Conservation (phyloP, 2,888 invertebrate genomes). For the Ametastegia equiseti region DNA sequence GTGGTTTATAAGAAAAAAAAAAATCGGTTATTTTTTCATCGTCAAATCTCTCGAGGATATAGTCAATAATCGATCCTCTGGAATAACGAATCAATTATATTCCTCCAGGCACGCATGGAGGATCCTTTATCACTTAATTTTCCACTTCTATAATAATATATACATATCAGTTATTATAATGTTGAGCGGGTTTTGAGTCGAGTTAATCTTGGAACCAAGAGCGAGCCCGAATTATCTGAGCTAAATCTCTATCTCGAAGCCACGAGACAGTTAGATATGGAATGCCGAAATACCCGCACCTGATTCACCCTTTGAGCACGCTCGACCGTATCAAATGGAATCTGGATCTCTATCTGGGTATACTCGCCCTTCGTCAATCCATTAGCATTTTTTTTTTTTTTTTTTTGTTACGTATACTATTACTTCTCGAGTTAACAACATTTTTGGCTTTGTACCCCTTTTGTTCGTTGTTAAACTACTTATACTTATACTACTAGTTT, state of each 20-base stretch:
- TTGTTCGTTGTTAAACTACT: background rate
- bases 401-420: no score
- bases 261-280: conserved; percentile 3
- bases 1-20: background rate
- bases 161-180: background rate
- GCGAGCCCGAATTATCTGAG: conserved; percentile 11
- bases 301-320: conserved; percentile 27
- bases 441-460: background rate
- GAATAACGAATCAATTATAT: background rate
- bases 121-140: background rate
- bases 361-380: background rate
- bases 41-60: background rate
- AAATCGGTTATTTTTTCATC: background rate
- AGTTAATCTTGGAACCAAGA: background rate
- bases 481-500: background rate
- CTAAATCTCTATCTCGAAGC: background rate
- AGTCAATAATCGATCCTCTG: background rate
- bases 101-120: background rate
- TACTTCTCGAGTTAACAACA: background rate
- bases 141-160: background rate
- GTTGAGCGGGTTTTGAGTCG: background rate
- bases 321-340: conserved; percentile 29
- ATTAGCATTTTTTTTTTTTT: conserved; percentile 17
- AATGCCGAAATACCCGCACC: conserved; percentile 8
- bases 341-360: conserved; percentile 16